These are phyloP conservation scores for Imbricaverruca yamaguchii DNA, from an alignment of 2,888 invertebrate species.

Conservation along the genomic window DNA sequence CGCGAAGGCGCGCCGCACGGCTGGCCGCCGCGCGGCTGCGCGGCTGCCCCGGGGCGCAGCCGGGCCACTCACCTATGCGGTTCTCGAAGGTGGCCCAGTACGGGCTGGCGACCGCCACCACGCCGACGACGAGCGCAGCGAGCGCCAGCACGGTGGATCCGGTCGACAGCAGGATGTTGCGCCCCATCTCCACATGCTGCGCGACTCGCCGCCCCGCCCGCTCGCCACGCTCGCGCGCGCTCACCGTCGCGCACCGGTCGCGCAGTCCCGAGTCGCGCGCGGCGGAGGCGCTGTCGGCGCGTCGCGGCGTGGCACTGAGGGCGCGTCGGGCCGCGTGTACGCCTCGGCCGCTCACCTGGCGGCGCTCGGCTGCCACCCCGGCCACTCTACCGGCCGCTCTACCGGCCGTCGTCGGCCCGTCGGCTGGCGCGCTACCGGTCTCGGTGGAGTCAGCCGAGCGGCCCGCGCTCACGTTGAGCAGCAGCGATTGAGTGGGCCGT, in stretches of 20 bases:
- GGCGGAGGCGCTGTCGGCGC: too few species aligned
- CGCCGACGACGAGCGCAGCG: not conserved
- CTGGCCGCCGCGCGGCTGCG: not conserved
- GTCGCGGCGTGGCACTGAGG: not conserved
- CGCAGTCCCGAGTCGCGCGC: not conserved
- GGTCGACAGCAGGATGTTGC: conserved; percentile 3
- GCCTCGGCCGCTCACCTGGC: not conserved
- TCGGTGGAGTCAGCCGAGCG: not conserved
- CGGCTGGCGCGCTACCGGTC: not conserved
- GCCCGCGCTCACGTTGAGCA: not conserved
- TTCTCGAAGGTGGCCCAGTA: conserved; percentile 9
- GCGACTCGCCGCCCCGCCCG: not conserved
- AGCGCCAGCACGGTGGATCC: not conserved
- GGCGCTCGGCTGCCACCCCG: not conserved
- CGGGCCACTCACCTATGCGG: not conserved
- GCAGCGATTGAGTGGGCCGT: too few species aligned
- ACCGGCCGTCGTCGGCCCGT: not conserved
- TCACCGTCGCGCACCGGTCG: not conserved
- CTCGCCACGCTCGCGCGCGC: not conserved
- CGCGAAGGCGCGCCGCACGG: not conserved
- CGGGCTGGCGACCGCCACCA: not conserved
- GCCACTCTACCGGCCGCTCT: not conserved
- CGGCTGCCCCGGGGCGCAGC: not conserved
- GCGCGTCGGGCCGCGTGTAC: not conserved
- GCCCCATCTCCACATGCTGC: conserved; percentile 17